A percentile compares a stretch with the other conserved stretches of the same genome.
phyloP scores from a whole-genome alignment of 2,797 vertebrate species.

The Lithobates sylvaticus region DNA sequence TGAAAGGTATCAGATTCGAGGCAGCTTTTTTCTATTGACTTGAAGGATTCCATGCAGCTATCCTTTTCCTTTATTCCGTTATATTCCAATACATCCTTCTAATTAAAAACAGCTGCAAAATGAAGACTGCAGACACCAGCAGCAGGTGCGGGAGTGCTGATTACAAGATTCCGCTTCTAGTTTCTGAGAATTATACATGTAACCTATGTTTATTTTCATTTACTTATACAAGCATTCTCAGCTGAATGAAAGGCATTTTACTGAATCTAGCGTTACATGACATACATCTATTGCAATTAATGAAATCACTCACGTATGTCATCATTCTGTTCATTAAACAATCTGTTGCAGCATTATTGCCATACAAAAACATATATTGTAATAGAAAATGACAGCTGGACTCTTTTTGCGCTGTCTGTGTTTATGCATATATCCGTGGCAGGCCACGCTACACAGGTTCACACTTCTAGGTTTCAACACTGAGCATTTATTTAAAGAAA shows the following conservation, averaged over 20 bases:
- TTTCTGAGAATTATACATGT: background rate
- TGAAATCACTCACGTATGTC: constrained; percentile 1
- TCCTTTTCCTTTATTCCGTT: background rate
- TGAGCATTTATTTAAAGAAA: background rate
- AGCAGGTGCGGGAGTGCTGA: constrained; percentile 12
- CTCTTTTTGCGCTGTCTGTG: background rate
- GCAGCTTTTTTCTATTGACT: background rate
- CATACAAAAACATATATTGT: background rate
- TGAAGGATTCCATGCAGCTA: constrained; percentile 25
- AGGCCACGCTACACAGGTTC: background rate
- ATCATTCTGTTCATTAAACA: constrained; percentile 5
- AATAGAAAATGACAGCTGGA: background rate
- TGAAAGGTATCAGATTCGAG: constrained; percentile 1
- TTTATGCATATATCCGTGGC: background rate
- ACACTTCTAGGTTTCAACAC: background rate
- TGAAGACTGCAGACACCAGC: constrained; percentile 31
- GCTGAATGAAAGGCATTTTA: background rate
- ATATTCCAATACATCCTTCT: constrained; percentile 12
- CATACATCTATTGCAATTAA: constrained; percentile 14
- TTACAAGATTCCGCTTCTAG: background rate
- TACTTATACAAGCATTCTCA: background rate
- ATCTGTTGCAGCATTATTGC: background rate
- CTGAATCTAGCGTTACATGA: background rate
- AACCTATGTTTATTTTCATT: background rate
- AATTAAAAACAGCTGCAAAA: constrained; percentile 39